Base-by-base conservation (phyloP, 2,888 invertebrate genomes). In the Tetanocera ferruginea region DNA sequence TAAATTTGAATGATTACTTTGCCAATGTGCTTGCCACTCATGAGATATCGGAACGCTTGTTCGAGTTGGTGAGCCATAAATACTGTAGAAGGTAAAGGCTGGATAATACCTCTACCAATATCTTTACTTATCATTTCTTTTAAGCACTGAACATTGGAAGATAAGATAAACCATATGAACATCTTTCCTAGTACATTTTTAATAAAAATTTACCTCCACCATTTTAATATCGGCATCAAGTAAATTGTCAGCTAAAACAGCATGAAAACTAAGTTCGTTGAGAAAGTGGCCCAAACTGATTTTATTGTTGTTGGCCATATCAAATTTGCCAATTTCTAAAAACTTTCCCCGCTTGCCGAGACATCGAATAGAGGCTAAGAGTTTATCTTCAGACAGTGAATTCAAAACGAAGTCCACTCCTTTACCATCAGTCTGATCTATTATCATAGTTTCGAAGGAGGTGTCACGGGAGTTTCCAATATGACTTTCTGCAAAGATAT, bases 321-420 rank as follows among this genome's bases (percentile, higher is more conserved):
- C 96, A 85, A 93, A 94, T 90, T 95, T 96, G 72, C 96, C 96
- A 80, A 96, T 96, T 90, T 96, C 96, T 55, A 96, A 87, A 89
- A 96, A 96, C 71, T 93, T 90, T 43, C 96, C 93, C 3, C 91
- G 90, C 5, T 81, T 82, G 14, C 91, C 91, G 5, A 93, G 86
- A 81, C 93, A 93, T 19, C 92, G 88, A 0, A 93, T 86, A 0
- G 93, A 93, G 0, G 93, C 94, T 85, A 92, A 92, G 0, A 98
- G 91, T 88, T 97, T 97, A 64, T 98, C 97, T 84, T 96, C 97
- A 0, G 97, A 93, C 62, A 98, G 90, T 0, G 97, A 97, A 89
- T 98, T 98, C 9, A 96, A 90, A 23, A 98, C 95, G 66, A 97
- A 89, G 86, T 98, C 95, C 0, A 98, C 97, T 51, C 97, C 97